phyloP scores from a whole-genome alignment of 2,797 vertebrate species.

The Podargus strigoides region DNA sequence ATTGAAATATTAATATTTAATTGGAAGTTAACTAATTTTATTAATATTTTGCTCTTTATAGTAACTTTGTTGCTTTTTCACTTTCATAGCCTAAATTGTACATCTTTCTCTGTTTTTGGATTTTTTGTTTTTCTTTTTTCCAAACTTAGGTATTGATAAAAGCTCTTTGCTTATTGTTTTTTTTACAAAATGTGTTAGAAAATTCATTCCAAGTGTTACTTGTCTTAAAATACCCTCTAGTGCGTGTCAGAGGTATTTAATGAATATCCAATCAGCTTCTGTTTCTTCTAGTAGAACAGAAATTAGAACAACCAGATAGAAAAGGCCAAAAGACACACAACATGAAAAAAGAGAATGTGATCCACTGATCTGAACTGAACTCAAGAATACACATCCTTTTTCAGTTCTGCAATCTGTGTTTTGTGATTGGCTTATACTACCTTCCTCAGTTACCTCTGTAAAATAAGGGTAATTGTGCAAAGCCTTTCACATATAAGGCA shows the following conservation, averaged over 20 bases:
- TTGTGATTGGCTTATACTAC: background rate
- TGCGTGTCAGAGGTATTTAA: background rate
- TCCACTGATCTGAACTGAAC: background rate
- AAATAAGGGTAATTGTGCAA: background rate
- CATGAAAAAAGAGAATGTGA: background rate
- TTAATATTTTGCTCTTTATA: background rate
- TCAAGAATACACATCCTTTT: background rate
- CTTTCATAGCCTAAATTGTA: background rate
- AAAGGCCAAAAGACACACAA: background rate
- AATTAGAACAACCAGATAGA: background rate
- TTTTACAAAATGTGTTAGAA: background rate
- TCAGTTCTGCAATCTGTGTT: background rate
- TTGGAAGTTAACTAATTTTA: background rate
- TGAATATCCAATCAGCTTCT: background rate
- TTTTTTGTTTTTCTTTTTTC: accelerated
- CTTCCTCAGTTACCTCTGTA: background rate
- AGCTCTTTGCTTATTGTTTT: background rate
- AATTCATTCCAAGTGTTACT: background rate
- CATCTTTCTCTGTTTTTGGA: background rate
- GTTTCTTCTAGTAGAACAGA: background rate
- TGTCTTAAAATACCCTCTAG: background rate
- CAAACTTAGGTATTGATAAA: background rate
- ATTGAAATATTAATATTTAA: background rate
- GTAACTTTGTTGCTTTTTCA: background rate
- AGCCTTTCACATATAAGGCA: background rate